phyloP scores from a whole-genome alignment of 64 coral and sea anemone species.

The Exaiptasia diaphana region DNA sequence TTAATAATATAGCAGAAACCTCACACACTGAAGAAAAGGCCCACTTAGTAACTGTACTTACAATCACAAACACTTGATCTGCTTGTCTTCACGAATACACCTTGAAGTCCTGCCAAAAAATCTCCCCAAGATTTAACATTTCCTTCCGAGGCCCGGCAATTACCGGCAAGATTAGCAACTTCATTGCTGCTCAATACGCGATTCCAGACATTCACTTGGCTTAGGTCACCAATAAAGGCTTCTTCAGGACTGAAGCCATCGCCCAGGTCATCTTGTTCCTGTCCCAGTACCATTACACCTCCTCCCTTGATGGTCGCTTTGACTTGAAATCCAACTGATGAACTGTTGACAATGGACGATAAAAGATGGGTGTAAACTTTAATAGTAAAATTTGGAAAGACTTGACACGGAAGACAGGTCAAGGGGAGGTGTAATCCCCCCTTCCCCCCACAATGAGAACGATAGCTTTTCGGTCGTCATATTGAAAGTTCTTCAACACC shows the following conservation, averaged over 20 bases:
- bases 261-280: conserved; percentile 84
- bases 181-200: conserved; percentile 56
- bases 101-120: conserved; percentile 57
- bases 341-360: background rate
- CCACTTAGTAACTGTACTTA: conserved; percentile 14
- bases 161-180: conserved; percentile 69
- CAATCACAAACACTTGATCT: conserved; percentile 76
- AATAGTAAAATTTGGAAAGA: no score
- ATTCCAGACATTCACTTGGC: conserved; percentile 90
- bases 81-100: conserved; percentile 60
- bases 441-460: no score
- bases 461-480: no score
- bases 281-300: conserved; percentile 84
- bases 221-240: conserved; percentile 88
- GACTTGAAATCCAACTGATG: conserved; percentile 44
- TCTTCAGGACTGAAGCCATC: conserved; percentile 88
- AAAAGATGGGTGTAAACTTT: no score
- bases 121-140: conserved; percentile 88
- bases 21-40: background rate
- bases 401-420: no score
- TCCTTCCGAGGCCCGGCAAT: conserved; percentile 52
- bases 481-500: no score
- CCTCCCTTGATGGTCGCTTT: conserved; percentile 71
- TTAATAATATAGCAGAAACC: no score
- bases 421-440: no score